Conservation (phyloP, 2,888 invertebrate genomes). For the Selenia dentaria region DNA sequence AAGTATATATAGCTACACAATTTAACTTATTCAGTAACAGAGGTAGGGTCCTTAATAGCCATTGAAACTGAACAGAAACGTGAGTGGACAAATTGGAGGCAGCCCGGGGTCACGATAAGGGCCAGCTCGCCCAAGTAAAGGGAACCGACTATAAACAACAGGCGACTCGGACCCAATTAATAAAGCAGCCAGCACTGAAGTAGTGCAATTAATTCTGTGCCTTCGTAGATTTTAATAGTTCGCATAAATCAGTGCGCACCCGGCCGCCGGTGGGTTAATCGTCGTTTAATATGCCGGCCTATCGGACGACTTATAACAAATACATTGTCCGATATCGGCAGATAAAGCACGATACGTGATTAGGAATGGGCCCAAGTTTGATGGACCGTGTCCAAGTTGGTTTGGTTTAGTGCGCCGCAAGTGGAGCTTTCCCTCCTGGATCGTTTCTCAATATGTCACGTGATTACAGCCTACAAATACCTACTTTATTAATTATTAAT, state of each 20-base stretch:
- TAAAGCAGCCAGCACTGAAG: slow-evolving; percentile 80
- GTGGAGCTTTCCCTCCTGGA: slow-evolving; percentile 8
- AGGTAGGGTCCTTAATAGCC: slow-evolving; percentile 77
- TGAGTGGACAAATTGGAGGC: slow-evolving; percentile 79
- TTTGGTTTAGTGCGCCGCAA: slow-evolving; percentile 30
- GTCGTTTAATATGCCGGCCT: slow-evolving; percentile 80
- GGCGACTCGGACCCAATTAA: slow-evolving; percentile 81
- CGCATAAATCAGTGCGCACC: slow-evolving; percentile 73
- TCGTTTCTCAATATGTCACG: too few species aligned
- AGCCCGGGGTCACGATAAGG: slow-evolving; percentile 77
- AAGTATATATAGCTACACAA: slow-evolving; percentile 10
- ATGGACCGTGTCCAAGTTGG: slow-evolving; percentile 14
- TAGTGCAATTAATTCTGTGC: slow-evolving; percentile 83
- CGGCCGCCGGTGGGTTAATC: slow-evolving; percentile 78
- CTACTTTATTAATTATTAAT: too few species aligned
- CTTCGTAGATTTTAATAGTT: slow-evolving; percentile 84
- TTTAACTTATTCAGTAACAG: slow-evolving; percentile 50
- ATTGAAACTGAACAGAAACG: slow-evolving; percentile 77
- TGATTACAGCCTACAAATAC: too few species aligned
- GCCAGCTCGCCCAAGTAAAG: slow-evolving; percentile 59
- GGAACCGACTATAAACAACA: slow-evolving; percentile 80
- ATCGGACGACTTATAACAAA: slow-evolving; percentile 47
- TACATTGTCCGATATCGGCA: slow-evolving; percentile 44
- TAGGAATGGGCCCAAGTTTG: slow-evolving; percentile 24
- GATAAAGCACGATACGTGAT: slow-evolving; percentile 44